Percentiles rank a stretch among this genome's conserved stretches.
Evolutionary conservation across 2,888 invertebrate species (phyloP).

Genomic region (Lamellibrachia columna): DNA sequence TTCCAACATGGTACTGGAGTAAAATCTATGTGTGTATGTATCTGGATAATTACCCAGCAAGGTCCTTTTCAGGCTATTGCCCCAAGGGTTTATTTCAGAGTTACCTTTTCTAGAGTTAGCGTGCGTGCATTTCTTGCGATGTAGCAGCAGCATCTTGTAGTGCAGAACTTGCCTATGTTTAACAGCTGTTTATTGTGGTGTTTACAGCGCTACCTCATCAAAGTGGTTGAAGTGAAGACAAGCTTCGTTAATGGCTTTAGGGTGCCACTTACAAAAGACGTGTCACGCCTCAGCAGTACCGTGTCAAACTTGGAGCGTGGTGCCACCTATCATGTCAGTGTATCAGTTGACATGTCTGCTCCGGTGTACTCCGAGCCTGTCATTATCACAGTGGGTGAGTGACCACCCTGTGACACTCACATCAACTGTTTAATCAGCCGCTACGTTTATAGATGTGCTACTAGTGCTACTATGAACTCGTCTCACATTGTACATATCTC

Average conservation of each 20-base stretch:
- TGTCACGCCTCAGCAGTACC: background rate
- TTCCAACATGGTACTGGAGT: too few relatives aligned
- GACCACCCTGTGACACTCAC: background rate
- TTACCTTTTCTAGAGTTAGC: too few relatives aligned
- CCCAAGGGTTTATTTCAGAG: too few relatives aligned
- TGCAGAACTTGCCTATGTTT: background rate
- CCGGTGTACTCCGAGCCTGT: background rate
- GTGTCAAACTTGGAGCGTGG: slow-evolving; percentile 24
- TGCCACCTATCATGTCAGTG: slow-evolving; percentile 28
- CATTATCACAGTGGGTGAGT: background rate
- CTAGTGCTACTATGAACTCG: too few relatives aligned
- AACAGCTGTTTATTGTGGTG: background rate
- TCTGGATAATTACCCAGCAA: background rate
- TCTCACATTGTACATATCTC: too few relatives aligned
- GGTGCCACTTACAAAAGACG: background rate
- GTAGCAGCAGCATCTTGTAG: background rate
- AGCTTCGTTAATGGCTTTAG: background rate
- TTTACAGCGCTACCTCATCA: background rate
- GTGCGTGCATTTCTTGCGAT: too few relatives aligned
- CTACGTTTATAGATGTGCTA: too few relatives aligned
- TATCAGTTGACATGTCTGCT: background rate
- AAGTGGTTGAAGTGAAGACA: background rate
- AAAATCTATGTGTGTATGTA: background rate
- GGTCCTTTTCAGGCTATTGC: too few relatives aligned
- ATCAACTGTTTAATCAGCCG: background rate